These are phyloP conservation scores for Caenorhabditis virilis DNA, from an alignment of 2,888 invertebrate species.

Conservation along the genomic window DNA sequence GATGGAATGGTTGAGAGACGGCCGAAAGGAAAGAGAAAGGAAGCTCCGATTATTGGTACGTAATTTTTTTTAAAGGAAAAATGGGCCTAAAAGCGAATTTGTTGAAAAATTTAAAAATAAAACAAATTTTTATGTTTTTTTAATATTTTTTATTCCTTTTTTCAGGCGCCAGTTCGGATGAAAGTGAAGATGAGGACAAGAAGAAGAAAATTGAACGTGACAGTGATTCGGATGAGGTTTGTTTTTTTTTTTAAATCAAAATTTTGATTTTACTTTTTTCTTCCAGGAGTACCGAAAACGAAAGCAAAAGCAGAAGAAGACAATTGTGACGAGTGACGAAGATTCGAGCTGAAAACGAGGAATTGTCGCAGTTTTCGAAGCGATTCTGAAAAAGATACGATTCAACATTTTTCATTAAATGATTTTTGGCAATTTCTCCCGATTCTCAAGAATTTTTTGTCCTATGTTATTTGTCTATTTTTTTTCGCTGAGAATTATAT, in stretches of 20 bases:
- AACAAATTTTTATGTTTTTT: too few relatives aligned
- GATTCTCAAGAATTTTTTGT: too few relatives aligned
- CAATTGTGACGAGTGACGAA: constrained; percentile 50
- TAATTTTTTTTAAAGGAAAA: too few relatives aligned
- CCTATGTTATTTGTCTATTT: too few relatives aligned
- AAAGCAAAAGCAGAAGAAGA: constrained; percentile 46
- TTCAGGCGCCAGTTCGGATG: constrained; percentile 46
- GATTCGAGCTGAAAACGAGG: constrained; percentile 45
- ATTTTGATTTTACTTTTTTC: not conserved
- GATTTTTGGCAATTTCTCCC: too few relatives aligned
- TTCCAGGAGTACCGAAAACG: constrained; percentile 34
- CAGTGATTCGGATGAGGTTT: constrained; percentile 38
- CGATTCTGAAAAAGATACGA: too few relatives aligned
- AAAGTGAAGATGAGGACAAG: constrained; percentile 38
- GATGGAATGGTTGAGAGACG: constrained; percentile 8
- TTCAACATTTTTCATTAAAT: too few relatives aligned
- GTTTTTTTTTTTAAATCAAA: constrained; percentile 1
- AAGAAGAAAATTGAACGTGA: constrained; percentile 33
- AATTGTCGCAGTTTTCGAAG: too few relatives aligned
- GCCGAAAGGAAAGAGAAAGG: constrained; percentile 24
- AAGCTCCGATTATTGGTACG: constrained; percentile 54
- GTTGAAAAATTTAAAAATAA: too few relatives aligned
- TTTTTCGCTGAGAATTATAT: too few relatives aligned
- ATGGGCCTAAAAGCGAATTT: too few relatives aligned
- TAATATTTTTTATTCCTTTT: too few relatives aligned